Percentiles rank a stretch among this genome's conserved stretches.
These are phyloP conservation scores for Emydoidea blandingii DNA, from an alignment of 2,797 vertebrate genomes.

Conservation along the genomic window DNA sequence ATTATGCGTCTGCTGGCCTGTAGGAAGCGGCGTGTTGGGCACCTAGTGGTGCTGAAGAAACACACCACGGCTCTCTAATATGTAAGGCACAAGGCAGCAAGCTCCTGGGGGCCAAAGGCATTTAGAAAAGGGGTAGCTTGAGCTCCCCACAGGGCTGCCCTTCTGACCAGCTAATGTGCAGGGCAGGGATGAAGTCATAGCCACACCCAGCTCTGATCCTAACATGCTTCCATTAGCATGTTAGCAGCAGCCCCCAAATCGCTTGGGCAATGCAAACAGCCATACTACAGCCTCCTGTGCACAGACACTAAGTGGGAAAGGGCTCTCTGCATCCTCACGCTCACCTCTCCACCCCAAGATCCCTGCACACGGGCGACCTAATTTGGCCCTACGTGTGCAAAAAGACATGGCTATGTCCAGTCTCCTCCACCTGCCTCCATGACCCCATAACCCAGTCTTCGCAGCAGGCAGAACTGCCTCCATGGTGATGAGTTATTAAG, in stretches of 20 bases:
- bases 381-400: neutral
- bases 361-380: neutral
- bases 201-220: neutral
- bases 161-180: rapidly evolving
- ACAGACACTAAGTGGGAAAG: neutral
- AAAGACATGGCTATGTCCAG: neutral
- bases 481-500: neutral
- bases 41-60: neutral
- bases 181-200: neutral
- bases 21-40: neutral
- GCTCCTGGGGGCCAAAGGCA: neutral
- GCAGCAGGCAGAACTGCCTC: neutral
- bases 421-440: neutral
- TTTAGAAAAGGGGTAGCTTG: neutral
- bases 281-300: neutral
- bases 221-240: neutral
- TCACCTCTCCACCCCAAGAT: neutral
- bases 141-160: neutral
- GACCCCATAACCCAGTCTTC: neutral
- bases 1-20: neutral
- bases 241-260: neutral
- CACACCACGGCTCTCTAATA: neutral
- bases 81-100: neutral
- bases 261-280: neutral
- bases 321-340: neutral